Evolutionary conservation across 37 sponge, comb jelly and placozoan species (phyloP).

Genomic region (Tethya wilhelma): DNA sequence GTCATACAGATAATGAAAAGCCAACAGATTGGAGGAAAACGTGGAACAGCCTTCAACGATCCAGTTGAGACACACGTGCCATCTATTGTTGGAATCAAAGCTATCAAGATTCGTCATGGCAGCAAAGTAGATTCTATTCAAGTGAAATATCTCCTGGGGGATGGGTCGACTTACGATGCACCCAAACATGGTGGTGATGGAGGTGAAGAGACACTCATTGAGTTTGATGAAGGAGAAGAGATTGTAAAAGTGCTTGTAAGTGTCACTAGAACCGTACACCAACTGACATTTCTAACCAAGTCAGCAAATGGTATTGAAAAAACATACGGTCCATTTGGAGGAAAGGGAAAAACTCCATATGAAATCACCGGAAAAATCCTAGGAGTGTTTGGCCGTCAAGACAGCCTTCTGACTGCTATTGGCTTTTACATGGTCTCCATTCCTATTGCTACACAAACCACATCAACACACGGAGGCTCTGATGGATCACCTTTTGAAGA

Average conservation of each 20-base stretch:
- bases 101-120: conserved; percentile 8
- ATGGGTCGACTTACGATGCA: background rate
- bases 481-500: too few relatives aligned
- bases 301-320: background rate
- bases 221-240: conserved; percentile 2
- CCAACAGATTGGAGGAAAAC: too few relatives aligned
- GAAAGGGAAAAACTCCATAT: background rate
- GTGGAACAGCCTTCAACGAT: too few relatives aligned
- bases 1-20: too few relatives aligned
- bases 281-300: conserved; percentile 12
- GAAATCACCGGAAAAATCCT: too few relatives aligned
- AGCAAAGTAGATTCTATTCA: conserved; percentile 11
- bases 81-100: conserved; percentile 9
- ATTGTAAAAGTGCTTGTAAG: conserved; percentile 5
- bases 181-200: conserved; percentile 2
- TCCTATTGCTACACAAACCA: too few relatives aligned
- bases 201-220: background rate
- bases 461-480: too few relatives aligned
- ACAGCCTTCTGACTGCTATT: too few relatives aligned
- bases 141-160: conserved; percentile 3
- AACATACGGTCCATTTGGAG: conserved; percentile 2
- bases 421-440: too few relatives aligned
- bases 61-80: too few relatives aligned
- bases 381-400: too few relatives aligned
- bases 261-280: too few relatives aligned